Evolutionary conservation across 2,113 vertebrate species (phyloP).

Genomic region (Nesoenas mayeri): DNA sequence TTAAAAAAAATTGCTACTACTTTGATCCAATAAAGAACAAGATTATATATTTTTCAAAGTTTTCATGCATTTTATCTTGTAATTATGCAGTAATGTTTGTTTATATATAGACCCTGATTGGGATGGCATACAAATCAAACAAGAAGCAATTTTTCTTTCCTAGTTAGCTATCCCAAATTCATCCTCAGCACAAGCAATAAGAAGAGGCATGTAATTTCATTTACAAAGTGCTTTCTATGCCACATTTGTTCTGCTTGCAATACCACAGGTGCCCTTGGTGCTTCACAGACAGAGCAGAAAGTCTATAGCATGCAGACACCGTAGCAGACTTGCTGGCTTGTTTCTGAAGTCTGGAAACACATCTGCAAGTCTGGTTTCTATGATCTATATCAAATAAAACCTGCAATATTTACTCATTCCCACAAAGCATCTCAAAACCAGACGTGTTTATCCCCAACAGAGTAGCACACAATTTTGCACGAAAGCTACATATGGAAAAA

Average conservation of each 20-base stretch:
- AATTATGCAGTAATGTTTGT: not conserved
- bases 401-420: not conserved
- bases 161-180: not conserved
- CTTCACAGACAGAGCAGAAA: not conserved
- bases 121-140: not conserved
- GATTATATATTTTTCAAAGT: not conserved
- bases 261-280: not conserved
- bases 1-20: not conserved
- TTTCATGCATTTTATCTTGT: not conserved
- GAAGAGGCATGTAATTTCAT: not conserved
- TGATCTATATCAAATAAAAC: not conserved
- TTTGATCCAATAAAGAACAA: not conserved
- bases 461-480: fast-evolving
- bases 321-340: not conserved
- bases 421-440: not conserved
- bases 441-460: not conserved
- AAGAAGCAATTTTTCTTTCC: not conserved
- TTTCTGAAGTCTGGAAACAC: not conserved
- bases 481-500: not conserved
- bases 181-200: not conserved
- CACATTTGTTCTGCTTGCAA: not conserved
- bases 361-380: not conserved
- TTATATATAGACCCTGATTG: not conserved
- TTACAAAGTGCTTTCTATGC: not conserved
- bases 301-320: not conserved